Evolutionary conservation across 2,113 vertebrate genomes (phyloP).

Genomic region (Corythornis cristatus): DNA sequence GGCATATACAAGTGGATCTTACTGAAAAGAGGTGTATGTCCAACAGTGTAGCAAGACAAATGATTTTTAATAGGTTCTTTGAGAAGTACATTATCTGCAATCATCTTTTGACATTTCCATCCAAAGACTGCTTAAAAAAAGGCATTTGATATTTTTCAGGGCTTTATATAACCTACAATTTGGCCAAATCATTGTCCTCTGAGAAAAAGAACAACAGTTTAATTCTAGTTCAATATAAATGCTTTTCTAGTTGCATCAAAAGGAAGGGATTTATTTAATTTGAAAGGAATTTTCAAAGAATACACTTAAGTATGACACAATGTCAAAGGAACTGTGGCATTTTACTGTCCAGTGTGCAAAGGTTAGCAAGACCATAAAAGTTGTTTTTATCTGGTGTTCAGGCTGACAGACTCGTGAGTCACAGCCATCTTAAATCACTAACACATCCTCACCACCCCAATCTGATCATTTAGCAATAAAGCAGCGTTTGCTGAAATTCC

Average conservation of each 20-base stretch:
- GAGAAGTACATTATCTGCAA: no score
- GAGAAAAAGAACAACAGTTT: slow-evolving; percentile 63
- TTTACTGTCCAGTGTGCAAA: slow-evolving; percentile 57
- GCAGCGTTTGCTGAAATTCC: not conserved
- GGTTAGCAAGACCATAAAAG: slow-evolving; percentile 39
- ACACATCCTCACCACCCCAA: not conserved
- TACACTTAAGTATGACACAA: slow-evolving; percentile 37
- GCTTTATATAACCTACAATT: slow-evolving; percentile 4
- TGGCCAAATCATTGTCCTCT: slow-evolving; percentile 39
- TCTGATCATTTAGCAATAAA: not conserved
- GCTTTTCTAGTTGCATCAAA: slow-evolving; percentile 65
- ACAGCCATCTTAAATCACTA: not conserved
- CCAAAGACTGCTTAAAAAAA: not conserved
- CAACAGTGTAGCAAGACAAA: not conserved
- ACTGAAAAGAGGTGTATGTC: not conserved
- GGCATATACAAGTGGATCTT: not conserved
- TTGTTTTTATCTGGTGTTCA: slow-evolving; percentile 60
- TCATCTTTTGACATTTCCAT: no score
- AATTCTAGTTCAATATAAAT: slow-evolving; percentile 63
- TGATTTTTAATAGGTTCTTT: not conserved
- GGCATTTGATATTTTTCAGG: not conserved
- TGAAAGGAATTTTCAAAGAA: slow-evolving; percentile 32
- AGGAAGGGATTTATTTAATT: slow-evolving; percentile 42
- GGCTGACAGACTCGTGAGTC: not conserved
- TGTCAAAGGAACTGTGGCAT: slow-evolving; percentile 57